phyloP scores from a whole-genome alignment of 1,140 invertebrate species.

The Drosophila yakuba region DNA sequence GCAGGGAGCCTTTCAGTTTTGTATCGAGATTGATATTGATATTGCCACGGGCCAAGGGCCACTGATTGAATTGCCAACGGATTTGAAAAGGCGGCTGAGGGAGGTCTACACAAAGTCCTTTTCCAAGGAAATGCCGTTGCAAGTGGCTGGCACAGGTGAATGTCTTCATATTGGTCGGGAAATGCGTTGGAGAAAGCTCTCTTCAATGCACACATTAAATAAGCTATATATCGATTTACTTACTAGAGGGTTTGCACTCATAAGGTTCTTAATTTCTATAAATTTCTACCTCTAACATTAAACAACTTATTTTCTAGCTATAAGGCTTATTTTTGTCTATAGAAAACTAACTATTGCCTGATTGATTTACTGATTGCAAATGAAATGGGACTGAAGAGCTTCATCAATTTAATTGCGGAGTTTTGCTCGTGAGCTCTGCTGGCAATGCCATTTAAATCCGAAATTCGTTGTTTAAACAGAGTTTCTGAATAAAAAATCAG shows the following conservation, averaged over 20 bases:
- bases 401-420: conserved; percentile 13
- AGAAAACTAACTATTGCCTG: too few relatives aligned
- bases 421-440: neutral
- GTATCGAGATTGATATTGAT: conserved; percentile 34
- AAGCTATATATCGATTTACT: too few relatives aligned
- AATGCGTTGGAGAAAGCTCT: neutral
- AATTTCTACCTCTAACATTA: too few relatives aligned
- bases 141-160: neutral
- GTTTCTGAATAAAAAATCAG: conserved; percentile 21
- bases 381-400: conserved; percentile 3
- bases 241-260: too few relatives aligned
- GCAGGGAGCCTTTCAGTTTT: conserved; percentile 41
- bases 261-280: too few relatives aligned
- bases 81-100: neutral
- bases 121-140: conserved; percentile 7
- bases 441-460: conserved; percentile 12
- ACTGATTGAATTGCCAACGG: conserved; percentile 19
- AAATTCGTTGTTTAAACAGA: conserved; percentile 13
- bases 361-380: neutral
- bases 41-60: conserved; percentile 20
- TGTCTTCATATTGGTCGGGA: neutral
- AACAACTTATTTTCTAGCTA: too few relatives aligned
- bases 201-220: too few relatives aligned
- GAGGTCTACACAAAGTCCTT: conserved; percentile 14
- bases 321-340: too few relatives aligned